Evolutionary conservation across 2,113 vertebrate genomes (phyloP).

Genomic region (Pelmatolapia mariae): DNA sequence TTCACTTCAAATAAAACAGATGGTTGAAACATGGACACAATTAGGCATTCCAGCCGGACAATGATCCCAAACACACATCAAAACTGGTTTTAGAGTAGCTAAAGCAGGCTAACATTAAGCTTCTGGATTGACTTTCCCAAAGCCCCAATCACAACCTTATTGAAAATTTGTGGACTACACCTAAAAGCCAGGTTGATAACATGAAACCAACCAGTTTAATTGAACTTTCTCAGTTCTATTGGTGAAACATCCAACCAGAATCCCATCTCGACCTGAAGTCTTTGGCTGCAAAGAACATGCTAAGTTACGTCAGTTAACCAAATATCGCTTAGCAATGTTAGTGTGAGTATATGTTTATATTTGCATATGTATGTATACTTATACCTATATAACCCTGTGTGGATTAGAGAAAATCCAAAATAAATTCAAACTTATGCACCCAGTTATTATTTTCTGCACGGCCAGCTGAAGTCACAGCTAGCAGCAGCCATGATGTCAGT

Average conservation of each 20-base stretch:
- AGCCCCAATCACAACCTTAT: not conserved
- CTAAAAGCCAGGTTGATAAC: not conserved
- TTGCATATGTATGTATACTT: not conserved
- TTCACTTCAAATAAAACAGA: not conserved
- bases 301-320: not conserved
- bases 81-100: not conserved
- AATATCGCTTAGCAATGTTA: not conserved
- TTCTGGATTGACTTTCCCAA: not conserved
- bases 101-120: not conserved
- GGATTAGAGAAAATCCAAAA: not conserved
- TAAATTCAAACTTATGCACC: not conserved
- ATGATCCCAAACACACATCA: not conserved
- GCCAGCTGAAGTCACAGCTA: not conserved
- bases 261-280: not conserved
- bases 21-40: not conserved
- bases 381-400: not conserved
- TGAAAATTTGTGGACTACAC: not conserved
- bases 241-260: not conserved
- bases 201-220: not conserved
- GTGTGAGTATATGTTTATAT: not conserved
- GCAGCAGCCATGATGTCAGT: not conserved
- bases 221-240: not conserved
- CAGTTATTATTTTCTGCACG: not conserved
- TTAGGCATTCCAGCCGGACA: accelerated
- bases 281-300: not conserved